Conservation (phyloP, 2,113 vertebrate species). For the Pelmatolapia mariae region DNA sequence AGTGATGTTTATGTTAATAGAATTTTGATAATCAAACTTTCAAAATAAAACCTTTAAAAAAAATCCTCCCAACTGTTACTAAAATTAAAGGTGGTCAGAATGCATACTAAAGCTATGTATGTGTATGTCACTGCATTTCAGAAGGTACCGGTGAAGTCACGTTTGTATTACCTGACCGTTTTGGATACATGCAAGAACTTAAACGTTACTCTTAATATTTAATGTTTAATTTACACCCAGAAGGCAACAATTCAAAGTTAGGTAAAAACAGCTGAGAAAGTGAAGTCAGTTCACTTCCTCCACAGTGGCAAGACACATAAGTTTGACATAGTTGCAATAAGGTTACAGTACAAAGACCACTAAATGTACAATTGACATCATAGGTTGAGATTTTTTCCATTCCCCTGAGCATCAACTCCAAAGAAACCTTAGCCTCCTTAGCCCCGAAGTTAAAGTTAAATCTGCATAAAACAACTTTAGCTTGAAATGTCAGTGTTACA, state of each 20-base stretch:
- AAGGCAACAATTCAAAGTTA: background rate
- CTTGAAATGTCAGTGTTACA: constrained; percentile 39
- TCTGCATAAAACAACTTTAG: background rate
- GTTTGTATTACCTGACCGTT: background rate
- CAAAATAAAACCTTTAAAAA: background rate
- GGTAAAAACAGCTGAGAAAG: background rate
- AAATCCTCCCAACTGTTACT: background rate
- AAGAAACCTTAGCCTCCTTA: background rate
- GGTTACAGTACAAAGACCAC: background rate
- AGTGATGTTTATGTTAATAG: rapidly evolving
- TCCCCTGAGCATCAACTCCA: background rate
- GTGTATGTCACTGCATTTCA: background rate
- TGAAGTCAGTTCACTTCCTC: background rate
- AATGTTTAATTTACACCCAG: background rate
- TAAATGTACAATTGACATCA: background rate
- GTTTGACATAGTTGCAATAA: background rate
- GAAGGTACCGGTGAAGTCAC: background rate
- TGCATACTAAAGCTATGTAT: background rate
- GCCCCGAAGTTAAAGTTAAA: background rate
- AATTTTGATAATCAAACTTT: background rate
- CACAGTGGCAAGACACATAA: background rate
- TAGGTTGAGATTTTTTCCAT: constrained; percentile 12
- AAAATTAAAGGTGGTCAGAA: background rate
- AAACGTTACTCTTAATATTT: rapidly evolving
- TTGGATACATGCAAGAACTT: background rate